Percentiles rank a stretch among this genome's conserved stretches.
These are phyloP conservation scores for Atta colombica DNA, from an alignment of 1,140 invertebrate genomes.

Conservation along the genomic window DNA sequence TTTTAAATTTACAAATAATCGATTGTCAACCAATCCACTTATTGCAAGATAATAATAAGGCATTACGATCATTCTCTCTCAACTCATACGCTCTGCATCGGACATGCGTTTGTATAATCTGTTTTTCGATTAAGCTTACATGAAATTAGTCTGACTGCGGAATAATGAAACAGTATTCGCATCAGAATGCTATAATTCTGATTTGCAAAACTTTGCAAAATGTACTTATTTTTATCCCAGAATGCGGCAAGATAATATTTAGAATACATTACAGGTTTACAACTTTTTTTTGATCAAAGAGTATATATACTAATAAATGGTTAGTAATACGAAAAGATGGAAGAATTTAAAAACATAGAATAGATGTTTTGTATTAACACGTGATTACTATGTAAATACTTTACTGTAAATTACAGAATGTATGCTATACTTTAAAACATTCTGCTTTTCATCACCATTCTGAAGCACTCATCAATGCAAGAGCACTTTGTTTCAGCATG, in stretches of 20 bases:
- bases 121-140: not conserved
- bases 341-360: not conserved
- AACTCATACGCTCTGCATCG: not conserved
- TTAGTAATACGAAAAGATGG: not conserved
- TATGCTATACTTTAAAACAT: not conserved
- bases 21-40: not conserved
- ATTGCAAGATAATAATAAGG: not conserved
- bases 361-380: constrained; percentile 2
- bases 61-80: not conserved
- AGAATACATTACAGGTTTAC: too few relatives aligned
- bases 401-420: not conserved
- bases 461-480: constrained; percentile 44
- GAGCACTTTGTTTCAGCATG: constrained; percentile 38
- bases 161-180: not conserved
- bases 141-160: constrained; percentile 4
- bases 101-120: not conserved
- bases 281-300: too few relatives aligned
- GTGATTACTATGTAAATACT: not conserved
- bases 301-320: not conserved
- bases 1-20: constrained; percentile 21
- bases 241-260: too few relatives aligned
- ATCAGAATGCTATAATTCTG: not conserved
- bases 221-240: too few relatives aligned
- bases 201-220: not conserved
- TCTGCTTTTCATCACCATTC: constrained; percentile 10